These are phyloP conservation scores for Cryptomyrus ogoouensis DNA, from an alignment of 2,113 vertebrate genomes.

Conservation along the genomic window DNA sequence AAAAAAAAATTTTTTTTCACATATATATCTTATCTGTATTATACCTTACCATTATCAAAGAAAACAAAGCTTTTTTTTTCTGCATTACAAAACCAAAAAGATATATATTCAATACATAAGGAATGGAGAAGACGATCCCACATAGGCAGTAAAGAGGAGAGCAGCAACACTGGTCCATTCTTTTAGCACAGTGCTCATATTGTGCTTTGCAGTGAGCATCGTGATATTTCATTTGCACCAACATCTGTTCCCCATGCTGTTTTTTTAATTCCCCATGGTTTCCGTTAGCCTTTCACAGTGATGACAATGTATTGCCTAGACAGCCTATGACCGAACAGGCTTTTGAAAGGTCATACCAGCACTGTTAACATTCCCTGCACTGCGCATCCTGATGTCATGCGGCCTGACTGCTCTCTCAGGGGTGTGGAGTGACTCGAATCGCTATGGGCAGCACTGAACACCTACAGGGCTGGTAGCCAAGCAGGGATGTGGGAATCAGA, in stretches of 20 bases:
- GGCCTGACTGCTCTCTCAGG: background rate
- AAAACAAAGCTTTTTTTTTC: conserved; percentile 62
- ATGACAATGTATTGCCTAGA: background rate
- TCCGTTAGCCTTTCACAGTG: background rate
- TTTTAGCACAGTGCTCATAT: background rate
- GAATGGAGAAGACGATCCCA: background rate
- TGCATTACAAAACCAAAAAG: conserved; percentile 41
- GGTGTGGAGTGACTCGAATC: background rate
- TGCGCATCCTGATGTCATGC: background rate
- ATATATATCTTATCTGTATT: conserved; percentile 46
- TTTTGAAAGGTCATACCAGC: background rate
- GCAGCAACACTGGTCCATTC: background rate
- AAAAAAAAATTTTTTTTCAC: background rate
- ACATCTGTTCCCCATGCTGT: background rate
- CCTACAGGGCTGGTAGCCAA: background rate
- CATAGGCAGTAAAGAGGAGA: conserved; percentile 12
- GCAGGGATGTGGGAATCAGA: background rate
- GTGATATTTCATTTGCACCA: background rate
- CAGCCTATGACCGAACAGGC: background rate
- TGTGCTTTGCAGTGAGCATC: background rate
- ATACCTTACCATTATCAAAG: conserved; percentile 63
- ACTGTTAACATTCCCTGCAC: background rate
- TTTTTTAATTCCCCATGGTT: background rate
- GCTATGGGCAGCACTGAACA: background rate
- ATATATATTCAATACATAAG: conserved; percentile 1